These are phyloP conservation scores for Sesamia inferens DNA, from an alignment of 2,888 invertebrate genomes.

Conservation along the genomic window DNA sequence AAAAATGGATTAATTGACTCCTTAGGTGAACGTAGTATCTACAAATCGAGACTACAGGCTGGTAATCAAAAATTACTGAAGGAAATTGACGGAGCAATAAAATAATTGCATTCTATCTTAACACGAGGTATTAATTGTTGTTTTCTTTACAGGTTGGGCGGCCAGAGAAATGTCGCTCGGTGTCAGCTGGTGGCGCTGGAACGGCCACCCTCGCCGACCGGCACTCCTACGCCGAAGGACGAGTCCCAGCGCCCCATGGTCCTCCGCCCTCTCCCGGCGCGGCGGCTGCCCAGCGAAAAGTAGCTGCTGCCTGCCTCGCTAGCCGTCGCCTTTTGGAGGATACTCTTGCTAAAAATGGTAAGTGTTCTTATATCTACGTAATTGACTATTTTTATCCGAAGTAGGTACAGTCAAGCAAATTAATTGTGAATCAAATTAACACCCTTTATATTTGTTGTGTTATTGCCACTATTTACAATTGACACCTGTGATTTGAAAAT, in stretches of 20 bases:
- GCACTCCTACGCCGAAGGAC: conserved; percentile 81
- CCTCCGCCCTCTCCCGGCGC: conserved; percentile 85
- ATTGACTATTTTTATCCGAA: neutral
- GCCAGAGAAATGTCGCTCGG: conserved; percentile 79
- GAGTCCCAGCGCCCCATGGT: conserved; percentile 84
- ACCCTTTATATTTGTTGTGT: neutral
- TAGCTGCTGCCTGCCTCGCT: conserved; percentile 85
- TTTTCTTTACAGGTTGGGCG: conserved; percentile 78
- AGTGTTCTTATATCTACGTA: conserved; percentile 57
- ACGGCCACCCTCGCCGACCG: conserved; percentile 72
- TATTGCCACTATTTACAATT: neutral
- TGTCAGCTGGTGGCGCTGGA: conserved; percentile 79
- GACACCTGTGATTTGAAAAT: neutral
- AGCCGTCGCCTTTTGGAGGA: conserved; percentile 93
- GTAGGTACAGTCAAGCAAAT: neutral
- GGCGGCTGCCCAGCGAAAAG: conserved; percentile 77
- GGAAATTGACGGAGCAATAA: neutral
- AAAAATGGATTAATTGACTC: neutral
- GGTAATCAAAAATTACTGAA: neutral
- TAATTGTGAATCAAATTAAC: neutral
- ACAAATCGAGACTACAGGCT: neutral
- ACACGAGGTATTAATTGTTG: conserved; percentile 6
- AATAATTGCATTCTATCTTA: neutral
- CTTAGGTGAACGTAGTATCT: neutral
- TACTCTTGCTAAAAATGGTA: conserved; percentile 89